These are phyloP conservation scores for Erinaceus europaeus DNA, from an alignment of 2,113 vertebrate species.

Conservation along the genomic window DNA sequence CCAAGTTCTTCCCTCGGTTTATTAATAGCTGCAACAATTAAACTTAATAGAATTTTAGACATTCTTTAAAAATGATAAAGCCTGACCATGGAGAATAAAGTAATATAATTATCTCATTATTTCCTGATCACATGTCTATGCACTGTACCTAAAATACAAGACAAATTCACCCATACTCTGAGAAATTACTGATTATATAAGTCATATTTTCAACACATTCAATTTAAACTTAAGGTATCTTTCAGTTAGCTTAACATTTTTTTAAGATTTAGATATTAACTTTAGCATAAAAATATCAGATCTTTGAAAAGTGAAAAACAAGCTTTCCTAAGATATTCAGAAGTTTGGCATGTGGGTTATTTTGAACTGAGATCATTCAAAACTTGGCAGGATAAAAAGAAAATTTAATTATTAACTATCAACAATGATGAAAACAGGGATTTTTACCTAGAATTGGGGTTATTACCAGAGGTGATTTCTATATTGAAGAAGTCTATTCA, in stretches of 20 bases:
- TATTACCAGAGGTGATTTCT: background rate
- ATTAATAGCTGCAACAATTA: slow-evolving; percentile 58
- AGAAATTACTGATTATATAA: background rate
- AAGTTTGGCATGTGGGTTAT: background rate
- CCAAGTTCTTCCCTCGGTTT: slow-evolving; percentile 5
- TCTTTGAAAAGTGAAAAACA: background rate
- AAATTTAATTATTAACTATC: background rate
- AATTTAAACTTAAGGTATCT: background rate
- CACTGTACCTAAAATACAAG: background rate
- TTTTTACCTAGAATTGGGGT: background rate
- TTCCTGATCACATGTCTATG: slow-evolving; percentile 22
- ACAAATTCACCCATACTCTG: background rate
- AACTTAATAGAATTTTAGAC: slow-evolving; percentile 49
- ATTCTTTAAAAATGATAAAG: slow-evolving; percentile 45
- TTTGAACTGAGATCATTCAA: background rate
- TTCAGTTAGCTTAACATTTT: background rate
- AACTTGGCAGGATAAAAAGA: background rate
- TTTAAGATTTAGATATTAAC: background rate
- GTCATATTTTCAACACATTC: background rate
- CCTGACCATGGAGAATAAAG: slow-evolving; percentile 5
- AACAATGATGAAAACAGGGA: background rate
- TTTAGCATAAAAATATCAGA: background rate
- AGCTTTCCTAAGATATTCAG: background rate
- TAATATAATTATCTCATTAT: slow-evolving; percentile 41
- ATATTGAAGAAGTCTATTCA: background rate